Base-by-base conservation (phyloP, 92 coral and sea anemone genomes). In the Paramuricea clavata region DNA sequence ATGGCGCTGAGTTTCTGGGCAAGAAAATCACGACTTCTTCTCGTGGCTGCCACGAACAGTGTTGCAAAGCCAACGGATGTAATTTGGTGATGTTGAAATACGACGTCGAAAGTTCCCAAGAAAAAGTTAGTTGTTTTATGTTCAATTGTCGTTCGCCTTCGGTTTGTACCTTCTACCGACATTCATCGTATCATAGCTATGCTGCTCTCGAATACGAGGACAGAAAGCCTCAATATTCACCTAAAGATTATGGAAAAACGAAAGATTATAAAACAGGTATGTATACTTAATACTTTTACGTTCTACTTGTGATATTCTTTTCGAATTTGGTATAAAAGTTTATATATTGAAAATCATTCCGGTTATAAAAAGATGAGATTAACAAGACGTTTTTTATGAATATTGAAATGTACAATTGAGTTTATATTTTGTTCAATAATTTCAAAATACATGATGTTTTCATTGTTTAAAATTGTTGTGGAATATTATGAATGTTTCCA, bases 131-230 rank as follows among this genome's bases (percentile, higher is more conserved):
- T 64, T 94, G 98, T 83, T 94, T 65, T 47, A 89, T 94, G 81
- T 94, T 94, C 54, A 83, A 94, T 41, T 94, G 98, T 65, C 95
- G 95, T 22, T 41, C 76, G 26, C 95, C 98, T 13, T 88, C 81
- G 54, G 81, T 81, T 64, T 94, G 98, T 87, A 35, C 34, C 15
- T 94, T 86, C 81, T 81, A 86, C 42, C 34, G 88, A 16, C 94
- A 94, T 67, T 11, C 39, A 23, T 25, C 67, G 16, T 76, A 49
- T 39, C 61, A 28, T 11, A 72, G 28, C 56, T 39, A 39, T 17
- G 57, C 50, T 34, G 54, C 54, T 28, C 72, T 65, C 22, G 72
- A 65, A 30, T 65, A 28, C 72, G 62, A 21, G 17, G 62, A 54
- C 8, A 54, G 8, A 54, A 54, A 54, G 27, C 27, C 25, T 19